Conservation (phyloP, 1,140 invertebrate genomes). For the Gonioctena quinquepunctata region DNA sequence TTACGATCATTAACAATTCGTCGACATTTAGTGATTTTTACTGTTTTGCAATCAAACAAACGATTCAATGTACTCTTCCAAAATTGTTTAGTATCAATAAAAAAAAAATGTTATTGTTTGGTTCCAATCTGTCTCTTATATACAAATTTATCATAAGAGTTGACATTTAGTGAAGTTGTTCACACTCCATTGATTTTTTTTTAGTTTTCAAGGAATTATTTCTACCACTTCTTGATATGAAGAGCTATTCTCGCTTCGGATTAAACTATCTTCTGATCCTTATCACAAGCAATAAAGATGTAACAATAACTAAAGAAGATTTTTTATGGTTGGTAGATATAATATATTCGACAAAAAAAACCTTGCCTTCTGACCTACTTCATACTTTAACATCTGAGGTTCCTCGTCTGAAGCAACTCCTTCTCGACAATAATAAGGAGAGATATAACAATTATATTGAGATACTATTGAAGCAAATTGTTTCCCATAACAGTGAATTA, state of each 20-base stretch:
- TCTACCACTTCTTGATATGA: slow-evolving; percentile 73
- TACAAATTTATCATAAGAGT: too few species aligned
- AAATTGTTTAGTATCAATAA: too few species aligned
- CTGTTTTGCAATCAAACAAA: too few species aligned
- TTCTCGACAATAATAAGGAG: slow-evolving; percentile 32
- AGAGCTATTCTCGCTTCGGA: slow-evolving; percentile 72
- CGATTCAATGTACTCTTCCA: too few species aligned
- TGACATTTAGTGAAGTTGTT: not conserved
- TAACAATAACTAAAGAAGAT: slow-evolving; percentile 37
- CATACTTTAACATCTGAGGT: slow-evolving; percentile 49
- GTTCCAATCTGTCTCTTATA: too few species aligned
- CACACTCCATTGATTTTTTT: slow-evolving; percentile 25
- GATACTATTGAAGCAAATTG: slow-evolving; percentile 55
- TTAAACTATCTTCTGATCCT: slow-evolving; percentile 71
- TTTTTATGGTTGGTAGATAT: slow-evolving; percentile 44
- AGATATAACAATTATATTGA: slow-evolving; percentile 57
- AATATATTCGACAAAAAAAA: slow-evolving; percentile 45
- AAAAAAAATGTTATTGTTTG: too few species aligned
- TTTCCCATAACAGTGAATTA: slow-evolving; percentile 46
- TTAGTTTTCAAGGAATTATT: slow-evolving; percentile 81
- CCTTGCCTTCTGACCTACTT: slow-evolving; percentile 43
- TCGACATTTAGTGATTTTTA: too few species aligned
- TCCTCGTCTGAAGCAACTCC: slow-evolving; percentile 52
- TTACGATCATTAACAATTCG: too few species aligned
- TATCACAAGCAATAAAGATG: slow-evolving; percentile 50